phyloP scores from a whole-genome alignment of 2,797 vertebrate genomes.

The Hemitrygon akajei region DNA sequence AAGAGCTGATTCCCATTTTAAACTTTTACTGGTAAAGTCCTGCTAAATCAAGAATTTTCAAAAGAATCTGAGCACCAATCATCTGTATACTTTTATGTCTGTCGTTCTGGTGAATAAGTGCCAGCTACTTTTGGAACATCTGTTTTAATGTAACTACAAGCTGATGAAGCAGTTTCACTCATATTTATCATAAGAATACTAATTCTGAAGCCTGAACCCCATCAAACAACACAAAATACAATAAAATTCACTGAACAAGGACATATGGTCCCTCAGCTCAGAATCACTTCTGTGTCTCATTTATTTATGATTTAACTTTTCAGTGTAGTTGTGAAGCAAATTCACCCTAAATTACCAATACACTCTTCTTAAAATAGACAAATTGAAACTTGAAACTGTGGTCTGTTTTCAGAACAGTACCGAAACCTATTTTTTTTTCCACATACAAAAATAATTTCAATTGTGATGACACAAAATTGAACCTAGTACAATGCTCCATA shows the following conservation, averaged over 20 bases:
- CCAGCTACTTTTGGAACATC: background rate
- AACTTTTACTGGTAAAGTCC: background rate
- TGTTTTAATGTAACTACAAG: background rate
- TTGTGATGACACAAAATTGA: background rate
- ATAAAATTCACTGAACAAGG: background rate
- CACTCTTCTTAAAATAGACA: background rate
- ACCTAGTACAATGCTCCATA: background rate
- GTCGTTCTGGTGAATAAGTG: background rate
- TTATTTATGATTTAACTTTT: background rate
- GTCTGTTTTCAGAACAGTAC: background rate
- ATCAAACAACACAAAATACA: background rate
- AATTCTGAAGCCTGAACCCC: background rate
- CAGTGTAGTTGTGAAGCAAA: background rate
- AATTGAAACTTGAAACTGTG: background rate
- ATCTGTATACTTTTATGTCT: background rate
- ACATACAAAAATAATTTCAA: background rate
- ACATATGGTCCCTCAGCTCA: background rate
- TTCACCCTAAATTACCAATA: background rate
- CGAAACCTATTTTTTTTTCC: background rate
- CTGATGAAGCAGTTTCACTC: background rate
- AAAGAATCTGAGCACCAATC: background rate
- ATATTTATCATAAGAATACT: background rate
- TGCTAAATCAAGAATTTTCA: background rate
- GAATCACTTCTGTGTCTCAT: background rate
- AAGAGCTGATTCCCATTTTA: background rate